Conservation (phyloP, 2,888 invertebrate species). For the Cerceris rybyensis region DNA sequence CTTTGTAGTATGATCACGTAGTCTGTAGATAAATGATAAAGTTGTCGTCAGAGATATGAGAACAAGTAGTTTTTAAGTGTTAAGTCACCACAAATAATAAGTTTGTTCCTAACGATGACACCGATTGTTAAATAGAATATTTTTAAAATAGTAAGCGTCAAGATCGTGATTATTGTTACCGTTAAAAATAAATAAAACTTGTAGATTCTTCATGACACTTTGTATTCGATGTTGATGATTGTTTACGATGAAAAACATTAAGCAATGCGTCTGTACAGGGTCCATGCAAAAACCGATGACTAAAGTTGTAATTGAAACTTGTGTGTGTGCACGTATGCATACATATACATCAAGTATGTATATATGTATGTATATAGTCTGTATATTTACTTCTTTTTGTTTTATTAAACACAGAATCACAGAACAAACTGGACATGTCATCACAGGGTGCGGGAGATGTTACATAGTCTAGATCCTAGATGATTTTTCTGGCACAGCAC, state of each 20-base stretch:
- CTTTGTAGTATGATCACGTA: no score
- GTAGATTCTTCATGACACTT: no score
- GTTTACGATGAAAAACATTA: neutral
- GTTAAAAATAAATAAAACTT: no score
- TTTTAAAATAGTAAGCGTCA: no score
- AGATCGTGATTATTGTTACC: no score
- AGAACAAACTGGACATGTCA: constrained; percentile 80
- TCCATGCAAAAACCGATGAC: constrained; percentile 41
- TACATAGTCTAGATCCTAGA: constrained; percentile 67
- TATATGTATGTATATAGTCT: constrained; percentile 61
- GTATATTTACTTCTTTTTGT: constrained; percentile 52
- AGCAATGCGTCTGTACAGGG: constrained; percentile 16
- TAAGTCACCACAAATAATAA: no score
- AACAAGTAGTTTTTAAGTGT: no score
- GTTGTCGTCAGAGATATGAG: no score
- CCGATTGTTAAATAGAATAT: no score
- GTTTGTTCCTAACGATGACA: no score
- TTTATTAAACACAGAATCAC: constrained; percentile 81
- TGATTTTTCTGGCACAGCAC: constrained; percentile 36
- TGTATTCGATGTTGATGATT: neutral
- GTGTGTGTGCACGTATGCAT: constrained; percentile 28
- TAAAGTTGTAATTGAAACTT: constrained; percentile 35
- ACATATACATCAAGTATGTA: constrained; percentile 52
- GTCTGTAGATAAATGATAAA: no score
- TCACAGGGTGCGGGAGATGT: constrained; percentile 72